phyloP scores from a whole-genome alignment of 2,797 vertebrate genomes.

The Rhodeus uyekii region DNA sequence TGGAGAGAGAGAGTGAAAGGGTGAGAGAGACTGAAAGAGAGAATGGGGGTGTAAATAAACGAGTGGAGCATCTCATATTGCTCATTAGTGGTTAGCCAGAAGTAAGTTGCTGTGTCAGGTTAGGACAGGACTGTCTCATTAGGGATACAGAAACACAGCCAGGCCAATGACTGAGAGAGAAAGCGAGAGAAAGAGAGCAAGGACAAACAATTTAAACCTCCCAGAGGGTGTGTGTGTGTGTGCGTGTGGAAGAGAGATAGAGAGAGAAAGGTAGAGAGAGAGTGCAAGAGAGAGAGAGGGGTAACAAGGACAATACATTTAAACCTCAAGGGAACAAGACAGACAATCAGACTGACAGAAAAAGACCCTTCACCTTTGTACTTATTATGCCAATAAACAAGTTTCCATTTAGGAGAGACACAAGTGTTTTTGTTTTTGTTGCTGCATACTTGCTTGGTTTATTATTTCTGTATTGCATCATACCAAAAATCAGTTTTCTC shows the following conservation, averaged over 20 bases:
- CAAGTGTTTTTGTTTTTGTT: conserved; percentile 16
- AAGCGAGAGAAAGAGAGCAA: conserved; percentile 23
- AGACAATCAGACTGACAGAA: not conserved
- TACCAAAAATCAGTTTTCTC: too few species aligned
- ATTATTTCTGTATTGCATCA: too few species aligned
- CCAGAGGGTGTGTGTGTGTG: conserved; percentile 15
- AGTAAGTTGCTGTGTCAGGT: conserved; percentile 50
- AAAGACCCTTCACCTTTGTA: conserved; percentile 28
- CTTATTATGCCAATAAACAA: conserved; percentile 15
- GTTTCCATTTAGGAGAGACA: not conserved
- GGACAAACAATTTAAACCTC: conserved; percentile 44
- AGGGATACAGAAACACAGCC: conserved; percentile 41
- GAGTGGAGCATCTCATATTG: conserved; percentile 48
- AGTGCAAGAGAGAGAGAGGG: conserved; percentile 6
- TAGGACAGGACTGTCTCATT: conserved; percentile 53
- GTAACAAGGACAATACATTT: too few species aligned
- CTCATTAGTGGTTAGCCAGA: conserved; percentile 55
- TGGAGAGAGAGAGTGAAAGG: not conserved
- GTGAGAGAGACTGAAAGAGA: conserved; percentile 16
- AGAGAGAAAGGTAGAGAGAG: not conserved
- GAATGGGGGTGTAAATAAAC: conserved; percentile 34
- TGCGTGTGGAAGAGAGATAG: not conserved
- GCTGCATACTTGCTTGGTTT: not conserved
- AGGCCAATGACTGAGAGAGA: conserved; percentile 25
- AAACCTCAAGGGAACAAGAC: too few species aligned